Evolutionary conservation across 2,888 invertebrate genomes (phyloP), one percentile per base, ranked within the genome.

Genomic region (Gari tellinella): DNA sequence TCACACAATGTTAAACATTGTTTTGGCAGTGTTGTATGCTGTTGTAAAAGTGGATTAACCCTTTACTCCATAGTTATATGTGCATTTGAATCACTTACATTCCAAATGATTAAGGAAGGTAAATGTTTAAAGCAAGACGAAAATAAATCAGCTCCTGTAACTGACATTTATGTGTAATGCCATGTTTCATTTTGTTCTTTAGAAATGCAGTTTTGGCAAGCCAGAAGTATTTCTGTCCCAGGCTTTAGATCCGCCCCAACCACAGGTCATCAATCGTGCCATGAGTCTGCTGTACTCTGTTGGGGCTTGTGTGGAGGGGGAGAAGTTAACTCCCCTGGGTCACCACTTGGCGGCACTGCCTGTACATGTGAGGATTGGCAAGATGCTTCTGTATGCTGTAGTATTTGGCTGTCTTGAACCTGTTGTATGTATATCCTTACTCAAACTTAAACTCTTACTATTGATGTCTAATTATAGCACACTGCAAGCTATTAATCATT

Each of bases 341-440:
- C 89, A 90, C 58, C 90, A 90, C 68, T 73, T 91, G 41, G 89
- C 90, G 2, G 80, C 86, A 5, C 81, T 91, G 19, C 91, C 91
- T 14, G 89, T 91, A 10, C 83, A 91, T 74, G 90, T 90, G 0
- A 77, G 88, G n/a, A 85, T 91, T 21, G 91, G 91, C 19, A 91
- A 91, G 72, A 91, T 91, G 90, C 72, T 91, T 51, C 49, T 91
- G 17, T 89, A 86, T 76, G 89, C 85, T 17, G 88, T 90, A 19
- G 84, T 91, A 17, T 84, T 91, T 72, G 91, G 90, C 10, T 90
- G 90, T 69, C 69, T 91, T 19, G 88, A 90, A 57, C 89, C 88
- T 61, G 86, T 88, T 77, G 91, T 90, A 73, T 82, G 88, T 81
- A n/a, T n/a, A 15, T 10, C n/a, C 15, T 51, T 31, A n/a, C n/a